Percentiles rank a stretch among this genome's conserved stretches.
These are phyloP conservation scores for Balaeniceps rex DNA, from an alignment of 2,113 vertebrate genomes.

Conservation along the genomic window DNA sequence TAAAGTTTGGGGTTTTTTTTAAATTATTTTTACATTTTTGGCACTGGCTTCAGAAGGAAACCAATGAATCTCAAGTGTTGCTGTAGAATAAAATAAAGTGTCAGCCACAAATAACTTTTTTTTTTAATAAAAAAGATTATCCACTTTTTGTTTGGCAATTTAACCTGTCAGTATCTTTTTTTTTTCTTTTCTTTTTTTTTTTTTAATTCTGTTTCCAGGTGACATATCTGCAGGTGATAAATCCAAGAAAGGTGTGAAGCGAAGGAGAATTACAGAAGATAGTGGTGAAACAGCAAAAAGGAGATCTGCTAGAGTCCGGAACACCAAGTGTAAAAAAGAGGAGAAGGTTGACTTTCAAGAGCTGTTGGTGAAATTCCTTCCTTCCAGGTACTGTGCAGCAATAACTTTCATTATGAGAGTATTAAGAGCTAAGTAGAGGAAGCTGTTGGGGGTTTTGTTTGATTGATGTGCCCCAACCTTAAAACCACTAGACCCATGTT, in stretches of 20 bases:
- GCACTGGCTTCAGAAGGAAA: neutral
- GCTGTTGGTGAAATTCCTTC: conserved; percentile 92
- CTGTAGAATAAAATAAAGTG: neutral
- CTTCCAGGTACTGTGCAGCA: conserved; percentile 79
- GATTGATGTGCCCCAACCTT: neutral
- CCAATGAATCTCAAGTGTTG: neutral
- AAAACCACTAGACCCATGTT: neutral
- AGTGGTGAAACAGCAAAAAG: conserved; percentile 92
- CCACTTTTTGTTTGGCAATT: neutral
- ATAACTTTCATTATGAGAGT: neutral
- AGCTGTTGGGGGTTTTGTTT: neutral
- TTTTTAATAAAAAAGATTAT: neutral
- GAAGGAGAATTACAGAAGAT: conserved; percentile 87
- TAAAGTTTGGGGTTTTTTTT: neutral
- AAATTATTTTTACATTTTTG: neutral
- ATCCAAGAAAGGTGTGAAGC: conserved; percentile 89
- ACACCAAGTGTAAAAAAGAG: conserved; percentile 97
- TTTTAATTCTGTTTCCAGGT: conserved; percentile 44
- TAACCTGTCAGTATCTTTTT: neutral
- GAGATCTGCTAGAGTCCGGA: conserved; percentile 93
- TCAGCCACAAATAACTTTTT: neutral
- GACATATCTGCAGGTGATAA: conserved; percentile 84
- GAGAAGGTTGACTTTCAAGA: conserved; percentile 98
- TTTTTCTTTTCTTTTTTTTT: rapidly evolving
- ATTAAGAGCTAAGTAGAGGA: neutral